phyloP scores from a whole-genome alignment of 2,888 invertebrate genomes.

The Physocephala rufipes region DNA sequence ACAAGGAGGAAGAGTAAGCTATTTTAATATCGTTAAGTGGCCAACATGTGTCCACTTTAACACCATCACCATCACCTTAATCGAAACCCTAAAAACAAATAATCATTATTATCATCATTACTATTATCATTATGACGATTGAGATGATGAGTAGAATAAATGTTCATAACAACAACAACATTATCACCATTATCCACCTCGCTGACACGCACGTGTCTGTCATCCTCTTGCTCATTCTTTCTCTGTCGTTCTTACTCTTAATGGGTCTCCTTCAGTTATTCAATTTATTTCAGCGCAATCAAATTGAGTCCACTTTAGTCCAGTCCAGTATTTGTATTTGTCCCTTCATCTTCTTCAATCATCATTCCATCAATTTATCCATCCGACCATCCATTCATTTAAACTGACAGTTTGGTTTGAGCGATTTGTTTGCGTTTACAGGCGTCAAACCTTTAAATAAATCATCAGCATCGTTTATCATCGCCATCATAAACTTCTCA shows the following conservation, averaged over 20 bases:
- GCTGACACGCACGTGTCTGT: neutral
- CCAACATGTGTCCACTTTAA: constrained; percentile 14
- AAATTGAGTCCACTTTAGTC: no score
- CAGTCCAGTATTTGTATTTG: neutral
- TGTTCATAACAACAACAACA: neutral
- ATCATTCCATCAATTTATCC: neutral
- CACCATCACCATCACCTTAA: constrained; percentile 1
- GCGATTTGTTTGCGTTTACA: constrained; percentile 13
- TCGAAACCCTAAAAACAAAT: neutral
- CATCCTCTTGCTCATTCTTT: no score
- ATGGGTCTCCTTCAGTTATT: no score
- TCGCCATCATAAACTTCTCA: neutral
- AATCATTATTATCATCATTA: neutral
- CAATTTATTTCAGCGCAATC: no score
- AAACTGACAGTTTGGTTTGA: neutral
- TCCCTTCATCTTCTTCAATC: neutral
- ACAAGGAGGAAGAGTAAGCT: neutral
- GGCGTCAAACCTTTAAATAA: constrained; percentile 17
- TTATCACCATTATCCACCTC: neutral
- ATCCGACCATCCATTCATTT: neutral
- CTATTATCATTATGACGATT: neutral
- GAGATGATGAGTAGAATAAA: no score
- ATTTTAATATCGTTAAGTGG: constrained; percentile 30
- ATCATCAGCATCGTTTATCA: constrained; percentile 21
- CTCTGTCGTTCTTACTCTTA: no score